Evolutionary conservation across 1,140 invertebrate genomes (phyloP), one percentile per base, ranked within the genome.

Genomic region (Zelostemma sp.): DNA sequence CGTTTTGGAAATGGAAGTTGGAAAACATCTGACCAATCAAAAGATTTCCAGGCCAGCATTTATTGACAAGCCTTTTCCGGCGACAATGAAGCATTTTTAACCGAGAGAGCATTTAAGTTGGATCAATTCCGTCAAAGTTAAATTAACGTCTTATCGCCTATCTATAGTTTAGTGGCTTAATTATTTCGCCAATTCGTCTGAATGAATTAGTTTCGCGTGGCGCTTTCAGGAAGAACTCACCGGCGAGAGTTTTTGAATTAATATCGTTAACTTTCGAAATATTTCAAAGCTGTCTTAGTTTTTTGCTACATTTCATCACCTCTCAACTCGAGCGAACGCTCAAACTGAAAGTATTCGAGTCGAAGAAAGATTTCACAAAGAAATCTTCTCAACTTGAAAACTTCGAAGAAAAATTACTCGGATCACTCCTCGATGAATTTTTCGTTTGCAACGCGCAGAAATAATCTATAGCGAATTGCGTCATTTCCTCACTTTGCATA

Each of bases 251-350:
- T 60, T 63, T 33, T 45, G 54, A 65, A 70, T 70, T 65, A 64
- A 70, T 70, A 57, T 60, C 51, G 46, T 57, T 33, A 60, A 69
- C 66, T 68, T 63, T 63, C 31, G 46, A 40, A 41, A 69, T 69
- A 69, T 56, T 62, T 68, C 59, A 62, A 62, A 62, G 54, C 60
- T 57, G 6, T 6, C 16, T 38, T 1, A 31, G 33, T 61, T 50
- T 60, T 65, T 67, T 40, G 47, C 45, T 21, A 19, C 49, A 43
- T 43, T 43, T 43, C 14, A 43, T 43, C 41, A 43, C 41, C 41
- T 16, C 11, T n/a, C 12, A 38, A n/a, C 35, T 38, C 35, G 35
- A 38, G 9, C 35, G 35, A 31, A 31, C 14, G 41, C 41, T 43
- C 17, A 43, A 43, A 43, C 41, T 43, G 31, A 8, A 49, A 49